phyloP scores from a whole-genome alignment of 2,113 vertebrate species.

The Willisornis vidua region DNA sequence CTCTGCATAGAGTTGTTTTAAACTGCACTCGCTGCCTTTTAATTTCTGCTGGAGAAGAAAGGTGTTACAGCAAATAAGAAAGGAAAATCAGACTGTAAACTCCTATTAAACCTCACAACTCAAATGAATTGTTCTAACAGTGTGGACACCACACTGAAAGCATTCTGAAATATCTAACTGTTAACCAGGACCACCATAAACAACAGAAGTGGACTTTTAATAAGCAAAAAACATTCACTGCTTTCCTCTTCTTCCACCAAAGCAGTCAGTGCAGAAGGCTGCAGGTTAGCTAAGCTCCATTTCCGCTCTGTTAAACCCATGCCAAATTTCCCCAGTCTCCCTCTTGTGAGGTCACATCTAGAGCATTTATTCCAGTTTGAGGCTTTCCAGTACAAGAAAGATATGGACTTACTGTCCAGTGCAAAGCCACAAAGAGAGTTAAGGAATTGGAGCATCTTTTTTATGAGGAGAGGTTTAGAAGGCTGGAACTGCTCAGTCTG shows the following conservation, averaged over 20 bases:
- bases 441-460: not conserved
- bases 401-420: not conserved
- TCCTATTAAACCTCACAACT: not conserved
- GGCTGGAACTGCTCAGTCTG: not conserved
- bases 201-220: not conserved
- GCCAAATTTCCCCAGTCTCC: not conserved
- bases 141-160: not conserved
- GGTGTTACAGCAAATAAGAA: not conserved
- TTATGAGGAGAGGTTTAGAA: not conserved
- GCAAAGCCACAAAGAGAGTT: not conserved
- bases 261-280: not conserved
- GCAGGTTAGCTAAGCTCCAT: not conserved
- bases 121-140: not conserved
- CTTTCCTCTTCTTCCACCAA: not conserved
- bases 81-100: not conserved
- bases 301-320: not conserved
- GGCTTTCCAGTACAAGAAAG: not conserved
- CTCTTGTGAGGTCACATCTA: not conserved
- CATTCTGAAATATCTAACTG: not conserved
- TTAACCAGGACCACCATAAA: not conserved
- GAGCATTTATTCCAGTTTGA: not conserved
- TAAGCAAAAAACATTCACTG: not conserved
- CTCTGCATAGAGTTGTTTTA: not conserved
- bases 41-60: not conserved
- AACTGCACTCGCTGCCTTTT: not conserved